These are phyloP conservation scores for Yponomeuta plumbellus DNA, from an alignment of 2,888 invertebrate genomes.

Conservation along the genomic window DNA sequence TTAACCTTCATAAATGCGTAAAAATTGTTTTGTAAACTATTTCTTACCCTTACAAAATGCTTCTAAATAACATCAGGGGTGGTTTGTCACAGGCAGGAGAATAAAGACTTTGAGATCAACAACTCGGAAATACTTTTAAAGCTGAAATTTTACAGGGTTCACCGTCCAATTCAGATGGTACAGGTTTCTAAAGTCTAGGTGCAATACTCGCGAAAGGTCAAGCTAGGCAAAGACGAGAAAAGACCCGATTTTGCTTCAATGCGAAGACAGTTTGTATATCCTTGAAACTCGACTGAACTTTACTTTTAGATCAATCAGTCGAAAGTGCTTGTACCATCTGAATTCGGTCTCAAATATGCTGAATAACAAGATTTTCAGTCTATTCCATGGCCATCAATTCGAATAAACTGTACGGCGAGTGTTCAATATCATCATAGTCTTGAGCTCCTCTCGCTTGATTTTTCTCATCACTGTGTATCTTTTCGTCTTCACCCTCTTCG, in stretches of 20 bases:
- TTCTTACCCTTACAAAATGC: constrained; percentile 5
- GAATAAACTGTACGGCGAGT: constrained; percentile 51
- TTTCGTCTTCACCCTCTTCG: constrained; percentile 23
- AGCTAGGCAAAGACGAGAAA: too few relatives aligned
- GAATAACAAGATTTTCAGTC: constrained; percentile 28
- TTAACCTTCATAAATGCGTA: constrained; percentile 41
- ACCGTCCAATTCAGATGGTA: neutral
- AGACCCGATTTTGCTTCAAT: too few relatives aligned
- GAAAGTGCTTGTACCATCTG: neutral
- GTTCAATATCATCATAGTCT: constrained; percentile 16
- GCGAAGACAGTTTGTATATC: too few relatives aligned
- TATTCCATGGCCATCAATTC: constrained; percentile 69
- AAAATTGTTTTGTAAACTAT: constrained; percentile 35
- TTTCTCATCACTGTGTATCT: constrained; percentile 24
- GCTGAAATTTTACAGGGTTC: neutral
- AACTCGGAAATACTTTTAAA: constrained; percentile 9
- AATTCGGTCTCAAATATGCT: neutral
- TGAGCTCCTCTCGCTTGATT: constrained; percentile 1
- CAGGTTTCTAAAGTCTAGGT: neutral
- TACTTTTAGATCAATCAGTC: too few relatives aligned
- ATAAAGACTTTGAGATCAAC: constrained; percentile 13
- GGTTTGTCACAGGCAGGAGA: constrained; percentile 1
- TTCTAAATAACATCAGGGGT: neutral
- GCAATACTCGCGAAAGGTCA: too few relatives aligned
- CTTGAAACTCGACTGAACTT: too few relatives aligned